Base-by-base conservation (phyloP, 37 sponge, comb jelly and placozoan species). In the Beroe forskalii region DNA sequence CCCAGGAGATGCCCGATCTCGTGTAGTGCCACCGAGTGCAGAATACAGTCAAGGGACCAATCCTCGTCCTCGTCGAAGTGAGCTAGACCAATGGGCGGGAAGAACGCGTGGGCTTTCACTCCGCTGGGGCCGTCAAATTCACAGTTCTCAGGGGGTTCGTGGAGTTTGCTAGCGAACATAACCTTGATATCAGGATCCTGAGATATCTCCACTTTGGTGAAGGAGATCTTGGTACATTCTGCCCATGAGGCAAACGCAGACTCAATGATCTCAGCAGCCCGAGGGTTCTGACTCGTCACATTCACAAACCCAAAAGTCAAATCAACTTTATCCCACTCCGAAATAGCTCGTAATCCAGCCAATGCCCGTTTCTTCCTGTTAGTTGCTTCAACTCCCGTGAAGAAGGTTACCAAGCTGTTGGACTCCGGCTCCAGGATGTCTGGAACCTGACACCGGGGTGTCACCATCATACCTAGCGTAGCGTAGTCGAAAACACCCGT, bases 1-100 rank as follows among this genome's bases (percentile, higher is more conserved):
- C 86, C 86, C 55, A 80, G 86, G 22, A 44, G 31, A n/a, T 80
- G 86, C 4, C 86, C 86, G 0, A 80, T 80, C 86, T 80, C 86
- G 86, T 80, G 86, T 1, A 80, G 86, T 8, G 55, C 86, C 4
- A 80, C 86, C 4, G 86, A 44, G 40, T 80, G 35, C 2, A 80
- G 86, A 25, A 42, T 38, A 43, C 86, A 80, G 22, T 80, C 40
- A 28, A 41, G 14, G 3, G 25, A 22, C 86, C 86, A 80, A 27
- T 80, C 86, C 44, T 80, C 86, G 22, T 80, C 86, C 27, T 41
- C 86, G 31, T 80, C 86, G 20, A 80, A 44, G 48, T 80, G 86
- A 38, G 55, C 55, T 25, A 20, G 23, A n/a, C 86, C 86, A 44
- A 44, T 8, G n/a, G 86, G 55, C 0, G 86, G 86, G 86, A 33